phyloP scores from a whole-genome alignment of 2,797 vertebrate genomes.

The Urosaurus nigricauda region DNA sequence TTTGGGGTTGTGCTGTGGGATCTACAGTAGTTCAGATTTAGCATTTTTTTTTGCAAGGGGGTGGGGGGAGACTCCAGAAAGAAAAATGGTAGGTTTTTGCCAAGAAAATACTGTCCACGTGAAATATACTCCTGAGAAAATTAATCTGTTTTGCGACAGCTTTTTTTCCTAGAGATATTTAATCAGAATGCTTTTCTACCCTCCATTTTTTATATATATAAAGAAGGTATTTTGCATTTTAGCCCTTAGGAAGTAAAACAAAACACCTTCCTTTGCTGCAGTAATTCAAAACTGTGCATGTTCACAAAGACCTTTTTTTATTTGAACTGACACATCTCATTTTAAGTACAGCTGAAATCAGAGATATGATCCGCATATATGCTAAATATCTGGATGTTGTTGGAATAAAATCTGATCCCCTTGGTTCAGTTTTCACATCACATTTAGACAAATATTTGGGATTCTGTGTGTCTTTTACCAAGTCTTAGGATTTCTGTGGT shows the following conservation, averaged over 20 bases:
- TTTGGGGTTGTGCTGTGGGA: slow-evolving; percentile 32
- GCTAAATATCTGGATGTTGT: slow-evolving; percentile 11
- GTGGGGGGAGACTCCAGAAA: slow-evolving; percentile 25
- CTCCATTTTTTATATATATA: slow-evolving; percentile 24
- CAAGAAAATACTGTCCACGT: slow-evolving; percentile 16
- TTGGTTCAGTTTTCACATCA: background rate
- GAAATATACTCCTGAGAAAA: background rate
- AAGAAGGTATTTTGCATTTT: slow-evolving; percentile 1
- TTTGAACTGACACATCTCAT: slow-evolving; percentile 31
- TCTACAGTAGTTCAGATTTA: slow-evolving; percentile 25
- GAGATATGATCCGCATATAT: background rate
- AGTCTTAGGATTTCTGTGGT: background rate
- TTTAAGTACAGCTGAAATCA: slow-evolving; percentile 8
- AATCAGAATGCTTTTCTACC: background rate
- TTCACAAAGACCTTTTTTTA: background rate
- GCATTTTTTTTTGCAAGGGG: background rate
- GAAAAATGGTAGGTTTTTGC: slow-evolving; percentile 25
- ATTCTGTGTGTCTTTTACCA: background rate
- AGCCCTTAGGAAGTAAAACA: slow-evolving; percentile 29
- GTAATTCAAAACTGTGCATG: background rate
- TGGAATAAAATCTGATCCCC: slow-evolving; percentile 9
- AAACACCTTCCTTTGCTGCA: background rate
- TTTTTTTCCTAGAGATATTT: slow-evolving; percentile 6
- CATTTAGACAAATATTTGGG: slow-evolving; percentile 22
- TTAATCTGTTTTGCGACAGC: slow-evolving; percentile 12